Base-by-base conservation (phyloP, 2,113 vertebrate genomes). In the Eulemur rufifrons region DNA sequence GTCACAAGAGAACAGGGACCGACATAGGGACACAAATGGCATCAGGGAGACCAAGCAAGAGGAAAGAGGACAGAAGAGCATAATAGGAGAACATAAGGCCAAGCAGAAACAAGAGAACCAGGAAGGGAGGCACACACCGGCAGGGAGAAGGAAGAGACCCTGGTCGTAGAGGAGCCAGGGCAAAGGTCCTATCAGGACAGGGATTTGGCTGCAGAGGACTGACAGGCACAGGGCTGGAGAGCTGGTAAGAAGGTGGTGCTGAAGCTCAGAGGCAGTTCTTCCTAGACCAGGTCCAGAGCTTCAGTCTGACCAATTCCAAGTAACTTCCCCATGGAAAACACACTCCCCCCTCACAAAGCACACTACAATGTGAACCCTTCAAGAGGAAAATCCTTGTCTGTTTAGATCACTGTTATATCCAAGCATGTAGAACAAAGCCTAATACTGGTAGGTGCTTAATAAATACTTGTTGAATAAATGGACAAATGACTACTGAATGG, bases 201-300 rank as follows among this genome's bases (percentile, higher is more conserved):
- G 45, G 18, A 29, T 37, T 23, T 0, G 0, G 59, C 59, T 39
- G 2, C 45, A 32, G 68, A 39, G 18, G 54, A 56, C 39, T 1
- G 18, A 68, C 29, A 42, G 2, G 7, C n/a, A 52, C 18, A 7
- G n/a, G n/a, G 3, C n/a, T 66, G 8, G 9, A 20, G 5, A 66
- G 17, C 39, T 45, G 29, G 17, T 6, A 13, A 63, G 50, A 8
- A 73, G 34, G 21, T 8, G 17, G 52, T 12, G 11, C 15, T 6
- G 17, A 10, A 6, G 14, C 54, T 37, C 10, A 17, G 34, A 34
- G 0, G 9, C 2, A 4, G 32, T 32, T 25, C 59, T 80, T 61
- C 45, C 80, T 5, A 3, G 25, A 13, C 32, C 52, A 29, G 42
- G 56, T 8, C 20, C 50, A 11, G 6, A 0, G 12, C 56, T 8